Evolutionary conservation across 2,888 invertebrate genomes (phyloP).

Genomic region (Lepidocyrtoides sp.): DNA sequence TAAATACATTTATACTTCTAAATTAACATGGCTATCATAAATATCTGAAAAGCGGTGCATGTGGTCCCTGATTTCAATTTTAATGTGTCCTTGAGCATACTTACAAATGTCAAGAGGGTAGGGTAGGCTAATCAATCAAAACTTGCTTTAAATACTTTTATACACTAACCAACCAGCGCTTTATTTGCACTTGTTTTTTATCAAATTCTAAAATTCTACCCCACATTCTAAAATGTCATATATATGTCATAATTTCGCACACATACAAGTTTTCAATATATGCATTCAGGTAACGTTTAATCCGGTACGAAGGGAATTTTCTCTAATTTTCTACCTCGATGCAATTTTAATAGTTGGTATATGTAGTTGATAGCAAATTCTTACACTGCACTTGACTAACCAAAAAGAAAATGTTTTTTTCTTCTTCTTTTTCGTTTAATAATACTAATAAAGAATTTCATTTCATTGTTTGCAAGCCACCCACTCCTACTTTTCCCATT

Average conservation of each 20-base stretch:
- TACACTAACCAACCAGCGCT: background rate
- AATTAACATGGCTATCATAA: background rate
- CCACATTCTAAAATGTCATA: background rate
- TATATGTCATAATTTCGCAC: too few relatives aligned
- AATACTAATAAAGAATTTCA: background rate
- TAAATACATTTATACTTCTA: background rate
- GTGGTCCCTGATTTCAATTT: background rate
- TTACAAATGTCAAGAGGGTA: background rate
- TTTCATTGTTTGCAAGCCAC: background rate
- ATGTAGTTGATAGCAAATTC: too few relatives aligned
- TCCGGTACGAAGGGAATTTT: too few relatives aligned
- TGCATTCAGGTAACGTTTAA: too few relatives aligned
- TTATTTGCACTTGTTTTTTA: background rate
- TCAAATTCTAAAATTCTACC: background rate
- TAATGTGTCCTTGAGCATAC: background rate
- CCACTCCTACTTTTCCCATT: constrained; percentile 22
- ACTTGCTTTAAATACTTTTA: background rate
- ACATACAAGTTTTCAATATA: too few relatives aligned
- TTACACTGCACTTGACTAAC: too few relatives aligned
- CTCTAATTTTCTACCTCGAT: background rate
- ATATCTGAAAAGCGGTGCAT: too few relatives aligned
- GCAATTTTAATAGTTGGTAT: too few relatives aligned
- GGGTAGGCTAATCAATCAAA: background rate
- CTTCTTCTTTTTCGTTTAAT: background rate
- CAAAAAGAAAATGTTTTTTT: background rate